Evolutionary conservation across 2,797 vertebrate species (phyloP).

Genomic region (Rhinichthys osculus): DNA sequence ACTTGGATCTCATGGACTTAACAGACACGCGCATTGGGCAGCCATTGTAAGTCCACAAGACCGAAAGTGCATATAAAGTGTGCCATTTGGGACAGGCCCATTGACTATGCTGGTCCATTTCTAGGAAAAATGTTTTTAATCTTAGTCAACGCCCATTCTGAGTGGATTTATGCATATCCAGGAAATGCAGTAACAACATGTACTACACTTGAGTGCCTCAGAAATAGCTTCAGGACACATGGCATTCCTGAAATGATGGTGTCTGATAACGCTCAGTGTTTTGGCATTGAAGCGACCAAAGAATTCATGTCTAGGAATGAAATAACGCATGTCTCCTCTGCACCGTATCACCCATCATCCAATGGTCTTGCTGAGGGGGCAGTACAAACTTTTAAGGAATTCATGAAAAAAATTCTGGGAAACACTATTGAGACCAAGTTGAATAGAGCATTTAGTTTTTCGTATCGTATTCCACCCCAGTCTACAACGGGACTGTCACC

Average conservation of each 20-base stretch:
- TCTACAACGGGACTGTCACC: constrained; percentile 11
- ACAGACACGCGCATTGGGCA: too few relatives aligned
- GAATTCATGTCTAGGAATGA: neutral
- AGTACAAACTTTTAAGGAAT: neutral
- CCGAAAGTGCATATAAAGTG: too few relatives aligned
- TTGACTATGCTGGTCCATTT: neutral
- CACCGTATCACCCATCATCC: too few relatives aligned
- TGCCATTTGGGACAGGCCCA: too few relatives aligned
- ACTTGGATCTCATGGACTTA: too few relatives aligned
- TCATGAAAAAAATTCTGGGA: neutral
- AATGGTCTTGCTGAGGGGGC: neutral
- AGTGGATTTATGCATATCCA: neutral
- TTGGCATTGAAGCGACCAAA: neutral
- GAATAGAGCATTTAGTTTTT: constrained; percentile 18
- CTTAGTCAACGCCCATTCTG: neutral
- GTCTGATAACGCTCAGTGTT: neutral
- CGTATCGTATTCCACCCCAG: constrained; percentile 40
- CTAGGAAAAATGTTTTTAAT: neutral
- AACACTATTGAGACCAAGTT: neutral
- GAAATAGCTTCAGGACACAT: neutral
- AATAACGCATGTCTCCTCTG: too few relatives aligned
- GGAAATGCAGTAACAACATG: neutral
- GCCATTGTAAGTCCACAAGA: too few relatives aligned
- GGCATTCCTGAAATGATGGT: neutral
- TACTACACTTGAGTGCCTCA: neutral